Base-by-base conservation (phyloP, 2,888 invertebrate species). In the Clistopyga incitator region DNA sequence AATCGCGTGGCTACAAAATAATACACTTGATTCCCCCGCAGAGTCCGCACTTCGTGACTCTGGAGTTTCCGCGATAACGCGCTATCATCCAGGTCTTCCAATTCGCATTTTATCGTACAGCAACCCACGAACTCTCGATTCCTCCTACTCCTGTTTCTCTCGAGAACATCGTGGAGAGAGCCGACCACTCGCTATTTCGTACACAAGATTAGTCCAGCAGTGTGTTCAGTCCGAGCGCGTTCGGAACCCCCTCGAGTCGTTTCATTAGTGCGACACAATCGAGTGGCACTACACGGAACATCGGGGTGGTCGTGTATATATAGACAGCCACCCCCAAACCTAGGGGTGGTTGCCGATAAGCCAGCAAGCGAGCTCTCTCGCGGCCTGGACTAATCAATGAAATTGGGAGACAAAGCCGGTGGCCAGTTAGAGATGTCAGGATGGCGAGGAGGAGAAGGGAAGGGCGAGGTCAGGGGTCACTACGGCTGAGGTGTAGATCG, bases 181-280 rank as follows among this genome's bases (percentile, higher is more conserved):
- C 13, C 64, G 85, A 85, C 85, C 86, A 83, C 78, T 83, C 82
- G 84, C 86, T 84, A 85, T 87, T 88, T 88, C 88, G 86, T 85
- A 85, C 87, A 86, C 88, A 86, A 88, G 90, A 92, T 92, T 92
- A 91, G 90, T 87, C 89, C 83, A 34, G 80, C 84, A 75, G 52
- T 18, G 52, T 18, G 70, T 20, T 54, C 68, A 56, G 78, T 65
- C 80, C 77, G 29, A 61, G 70, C 80, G 72, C 80, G 83, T 81
- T 75, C 78, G 47, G 45, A 70, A 77, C 82, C 81, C 76, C 81
- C 83, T 89, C 86, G 86, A 87, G 89, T 89, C 92, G 90, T 93
- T 93, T 93, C 92, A 93, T 93, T 93, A 92, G 92, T 90, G 89
- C 88, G 88, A 88, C 88, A 88, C 90, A 90, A 92, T 91, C 91